A percentile compares a stretch with the other conserved stretches of the same genome.
Evolutionary conservation across 2,797 vertebrate genomes (phyloP).

Genomic region (Alca torda): DNA sequence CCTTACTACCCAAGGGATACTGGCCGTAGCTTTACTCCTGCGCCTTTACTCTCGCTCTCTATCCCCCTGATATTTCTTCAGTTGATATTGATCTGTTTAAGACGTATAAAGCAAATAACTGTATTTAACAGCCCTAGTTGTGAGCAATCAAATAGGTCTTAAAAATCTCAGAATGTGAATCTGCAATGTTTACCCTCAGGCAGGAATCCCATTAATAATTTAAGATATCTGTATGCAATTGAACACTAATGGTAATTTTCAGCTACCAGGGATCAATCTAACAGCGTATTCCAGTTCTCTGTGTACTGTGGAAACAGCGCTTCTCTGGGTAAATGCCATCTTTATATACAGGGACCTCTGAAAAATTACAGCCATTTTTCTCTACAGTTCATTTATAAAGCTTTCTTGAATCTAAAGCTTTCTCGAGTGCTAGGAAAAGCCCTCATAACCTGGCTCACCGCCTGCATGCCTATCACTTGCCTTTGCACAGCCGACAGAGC

Average conservation of each 20-base stretch:
- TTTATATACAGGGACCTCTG: not conserved
- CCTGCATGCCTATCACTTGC: accelerated
- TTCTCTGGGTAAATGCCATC: slow-evolving; percentile 1
- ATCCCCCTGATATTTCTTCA: not conserved
- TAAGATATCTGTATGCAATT: slow-evolving; percentile 15
- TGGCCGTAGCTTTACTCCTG: not conserved
- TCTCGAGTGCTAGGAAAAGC: not conserved
- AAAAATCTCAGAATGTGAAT: slow-evolving; percentile 34
- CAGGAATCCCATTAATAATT: slow-evolving; percentile 47
- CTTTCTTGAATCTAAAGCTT: not conserved
- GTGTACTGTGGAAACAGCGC: not conserved
- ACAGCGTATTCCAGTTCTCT: not conserved
- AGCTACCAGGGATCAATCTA: slow-evolving; percentile 33
- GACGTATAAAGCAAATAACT: slow-evolving; percentile 50
- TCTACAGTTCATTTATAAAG: not conserved
- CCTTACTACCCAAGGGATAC: not conserved
- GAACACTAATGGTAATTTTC: slow-evolving; percentile 46
- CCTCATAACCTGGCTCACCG: not conserved
- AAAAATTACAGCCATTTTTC: slow-evolving; percentile 10
- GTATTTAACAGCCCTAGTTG: slow-evolving; percentile 49
- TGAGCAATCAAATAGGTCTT: slow-evolving; percentile 34
- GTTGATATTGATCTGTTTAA: slow-evolving; percentile 34
- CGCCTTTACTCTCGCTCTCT: not conserved
- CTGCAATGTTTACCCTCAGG: slow-evolving; percentile 29
- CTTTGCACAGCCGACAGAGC: not conserved